phyloP scores from a whole-genome alignment of 2,797 vertebrate genomes.

The Chromis chromis region DNA sequence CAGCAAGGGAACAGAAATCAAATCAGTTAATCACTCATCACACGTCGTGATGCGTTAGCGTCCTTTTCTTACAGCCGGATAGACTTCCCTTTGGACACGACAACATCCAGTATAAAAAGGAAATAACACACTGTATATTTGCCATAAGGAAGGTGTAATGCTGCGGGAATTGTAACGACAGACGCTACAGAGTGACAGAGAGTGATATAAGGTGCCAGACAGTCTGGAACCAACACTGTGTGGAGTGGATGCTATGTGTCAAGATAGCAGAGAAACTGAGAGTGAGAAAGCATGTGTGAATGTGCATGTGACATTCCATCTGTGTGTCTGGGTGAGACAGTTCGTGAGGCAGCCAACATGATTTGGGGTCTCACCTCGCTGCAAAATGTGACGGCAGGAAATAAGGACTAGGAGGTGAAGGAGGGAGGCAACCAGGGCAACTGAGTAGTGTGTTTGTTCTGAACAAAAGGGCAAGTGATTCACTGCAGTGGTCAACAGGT shows the following conservation, averaged over 20 bases:
- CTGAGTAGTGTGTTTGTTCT: conserved; percentile 24
- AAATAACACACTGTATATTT: conserved; percentile 25
- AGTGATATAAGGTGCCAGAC: conserved; percentile 68
- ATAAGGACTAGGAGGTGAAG: conserved; percentile 40
- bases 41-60: conserved; percentile 20
- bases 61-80: conserved; percentile 16
- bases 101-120: conserved; percentile 7
- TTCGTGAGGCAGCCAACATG: conserved; percentile 5
- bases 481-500: conserved; percentile 18
- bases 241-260: conserved; percentile 53
- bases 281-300: conserved; percentile 52
- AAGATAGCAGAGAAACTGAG: conserved; percentile 45
- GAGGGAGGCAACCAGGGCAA: background rate
- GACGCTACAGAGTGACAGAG: conserved; percentile 26
- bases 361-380: conserved; percentile 43
- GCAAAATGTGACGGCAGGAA: conserved; percentile 69
- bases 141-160: conserved; percentile 34
- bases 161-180: conserved; percentile 46
- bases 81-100: conserved; percentile 40
- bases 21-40: conserved; percentile 32
- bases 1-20: conserved; percentile 17
- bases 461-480: conserved; percentile 44
- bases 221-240: conserved; percentile 64
- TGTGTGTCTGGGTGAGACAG: background rate
- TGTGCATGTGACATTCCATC: conserved; percentile 27